Evolutionary conservation across 1,140 invertebrate species (phyloP), one percentile per base, ranked within the genome.

Genomic region (Diorhabda sublineata): DNA sequence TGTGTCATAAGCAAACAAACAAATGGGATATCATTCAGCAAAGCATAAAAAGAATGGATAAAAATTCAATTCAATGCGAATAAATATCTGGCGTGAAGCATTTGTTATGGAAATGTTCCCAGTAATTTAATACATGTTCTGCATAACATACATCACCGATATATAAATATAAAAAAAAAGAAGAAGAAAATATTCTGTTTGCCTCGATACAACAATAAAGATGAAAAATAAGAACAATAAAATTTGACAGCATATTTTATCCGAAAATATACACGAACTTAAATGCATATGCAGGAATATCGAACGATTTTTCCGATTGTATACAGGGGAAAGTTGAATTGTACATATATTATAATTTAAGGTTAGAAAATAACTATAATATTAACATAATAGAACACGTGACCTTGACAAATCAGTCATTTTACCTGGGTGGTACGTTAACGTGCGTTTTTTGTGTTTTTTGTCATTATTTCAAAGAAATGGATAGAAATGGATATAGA

Each of bases 171-270:
- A 26, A 26, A 26, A 26, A n/a, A 26, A 26, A 26, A 26, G 42
- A 67, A 58, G 60, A 11, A 58, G 42, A 60, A 58, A 66, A 59
- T 66, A 44, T 71, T 71, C 61, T 69, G 60, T 67, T 68, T 8
- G 63, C 42, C 58, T 44, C 60, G 65, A 69, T 67, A 68, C 64
- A 64, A 73, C 71, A 70, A 70, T 73, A 74, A 74, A 70, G 66
- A 70, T 71, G 73, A 74, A 71, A 74, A 74, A 74, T 74, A 74
- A 70, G 66, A 72, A 72, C 73, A 72, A 72, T 74, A 74, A 74
- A 74, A 72, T 65, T 72, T 72, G 73, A 74, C 73, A 74, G 71
- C 66, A 72, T 74, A 74, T 74, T 74, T 26, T 74, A 74, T 71
- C 67, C 58, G 69, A 68, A 68, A 70, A 70, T 67, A 58, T 67